Conservation (phyloP, 2,797 vertebrate genomes). For the Bucorvus abyssinicus region DNA sequence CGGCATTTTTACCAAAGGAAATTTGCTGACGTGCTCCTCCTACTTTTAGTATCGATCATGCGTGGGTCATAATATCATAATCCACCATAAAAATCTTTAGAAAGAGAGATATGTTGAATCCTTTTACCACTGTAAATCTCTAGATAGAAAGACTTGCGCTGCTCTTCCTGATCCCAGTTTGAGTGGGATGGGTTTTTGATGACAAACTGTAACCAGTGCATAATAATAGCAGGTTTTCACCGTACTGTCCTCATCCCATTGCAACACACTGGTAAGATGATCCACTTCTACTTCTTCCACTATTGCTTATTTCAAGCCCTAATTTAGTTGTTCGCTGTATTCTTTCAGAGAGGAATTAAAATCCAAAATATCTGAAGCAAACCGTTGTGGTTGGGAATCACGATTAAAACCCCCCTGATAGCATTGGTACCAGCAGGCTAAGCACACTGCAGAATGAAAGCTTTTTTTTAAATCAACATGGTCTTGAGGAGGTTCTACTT, state of each 20-base stretch:
- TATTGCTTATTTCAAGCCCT: neutral
- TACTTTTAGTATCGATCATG: neutral
- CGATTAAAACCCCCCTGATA: neutral
- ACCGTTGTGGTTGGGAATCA: neutral
- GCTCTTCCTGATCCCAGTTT: neutral
- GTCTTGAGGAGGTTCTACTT: neutral
- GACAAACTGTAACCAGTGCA: neutral
- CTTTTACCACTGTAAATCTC: neutral
- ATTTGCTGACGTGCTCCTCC: neutral
- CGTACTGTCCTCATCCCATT: neutral
- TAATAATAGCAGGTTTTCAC: neutral
- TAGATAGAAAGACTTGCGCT: neutral
- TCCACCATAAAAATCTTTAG: rapidly evolving
- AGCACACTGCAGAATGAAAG: neutral
- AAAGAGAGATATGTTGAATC: neutral
- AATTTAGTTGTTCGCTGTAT: neutral
- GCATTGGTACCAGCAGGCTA: neutral
- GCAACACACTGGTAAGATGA: neutral
- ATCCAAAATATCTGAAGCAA: neutral
- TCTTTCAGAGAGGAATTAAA: neutral
- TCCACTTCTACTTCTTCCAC: neutral
- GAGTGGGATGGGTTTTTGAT: neutral
- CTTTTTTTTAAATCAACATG: neutral
- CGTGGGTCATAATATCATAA: neutral
- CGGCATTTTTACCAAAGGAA: neutral